These are phyloP conservation scores for Emys orbicularis DNA, from an alignment of 2,797 vertebrate genomes.

Conservation along the genomic window DNA sequence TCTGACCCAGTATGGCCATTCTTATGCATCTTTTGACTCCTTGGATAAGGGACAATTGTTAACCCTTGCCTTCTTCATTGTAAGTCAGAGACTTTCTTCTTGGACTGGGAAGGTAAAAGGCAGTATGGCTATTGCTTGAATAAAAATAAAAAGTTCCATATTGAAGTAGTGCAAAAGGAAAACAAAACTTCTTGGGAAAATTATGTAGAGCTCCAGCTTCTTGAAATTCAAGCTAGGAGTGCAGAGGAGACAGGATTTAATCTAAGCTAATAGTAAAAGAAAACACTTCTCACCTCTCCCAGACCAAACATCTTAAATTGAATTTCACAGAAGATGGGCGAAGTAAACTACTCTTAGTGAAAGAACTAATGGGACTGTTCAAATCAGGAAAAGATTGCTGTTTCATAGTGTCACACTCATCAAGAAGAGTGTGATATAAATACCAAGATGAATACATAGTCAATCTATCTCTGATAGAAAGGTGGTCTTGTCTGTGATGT, in stretches of 20 bases:
- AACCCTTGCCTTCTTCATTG: neutral
- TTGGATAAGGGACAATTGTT: neutral
- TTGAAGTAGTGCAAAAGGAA: neutral
- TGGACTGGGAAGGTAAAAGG: neutral
- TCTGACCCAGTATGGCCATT: too few relatives aligned
- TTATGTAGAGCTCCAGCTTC: neutral
- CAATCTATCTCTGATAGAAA: neutral
- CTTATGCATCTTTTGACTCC: neutral
- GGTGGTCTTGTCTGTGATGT: neutral
- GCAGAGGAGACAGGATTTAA: neutral
- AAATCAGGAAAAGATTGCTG: neutral
- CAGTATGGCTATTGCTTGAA: neutral
- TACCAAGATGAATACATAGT: neutral
- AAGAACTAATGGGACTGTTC: neutral
- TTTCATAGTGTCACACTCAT: neutral
- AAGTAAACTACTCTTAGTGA: neutral
- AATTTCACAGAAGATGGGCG: neutral
- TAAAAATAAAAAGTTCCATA: neutral
- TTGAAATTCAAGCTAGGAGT: neutral
- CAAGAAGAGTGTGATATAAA: neutral
- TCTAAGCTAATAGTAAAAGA: neutral
- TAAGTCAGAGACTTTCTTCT: too few relatives aligned
- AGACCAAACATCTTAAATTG: neutral
- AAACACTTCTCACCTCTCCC: neutral
- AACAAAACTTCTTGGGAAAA: neutral